phyloP scores from a whole-genome alignment of 2,113 vertebrate genomes.

The Nothoprocta pentlandii region DNA sequence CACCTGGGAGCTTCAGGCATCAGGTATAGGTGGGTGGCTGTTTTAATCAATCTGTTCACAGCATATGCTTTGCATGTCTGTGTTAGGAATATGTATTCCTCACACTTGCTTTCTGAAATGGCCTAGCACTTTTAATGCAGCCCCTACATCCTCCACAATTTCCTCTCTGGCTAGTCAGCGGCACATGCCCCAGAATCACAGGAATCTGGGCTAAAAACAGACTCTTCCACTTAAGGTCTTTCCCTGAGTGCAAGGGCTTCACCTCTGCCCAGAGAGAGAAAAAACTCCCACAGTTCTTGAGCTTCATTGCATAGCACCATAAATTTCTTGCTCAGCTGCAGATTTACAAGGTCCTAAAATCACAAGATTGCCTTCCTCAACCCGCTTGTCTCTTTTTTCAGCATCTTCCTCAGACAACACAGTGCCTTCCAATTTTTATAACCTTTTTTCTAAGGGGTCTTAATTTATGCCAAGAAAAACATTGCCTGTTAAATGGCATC shows the following conservation, averaged over 20 bases:
- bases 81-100: not conserved
- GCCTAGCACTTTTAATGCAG: not conserved
- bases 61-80: not conserved
- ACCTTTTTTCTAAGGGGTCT: conserved; percentile 57
- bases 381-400: not conserved
- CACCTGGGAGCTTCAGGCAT: not conserved
- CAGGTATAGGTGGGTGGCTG: conserved; percentile 24
- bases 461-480: conserved; percentile 64
- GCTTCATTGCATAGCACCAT: not conserved
- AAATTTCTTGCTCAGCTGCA: not conserved
- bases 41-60: conserved; percentile 41
- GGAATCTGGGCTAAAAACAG: not conserved
- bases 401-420: conserved; percentile 14
- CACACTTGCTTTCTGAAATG: not conserved
- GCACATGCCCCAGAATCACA: not conserved
- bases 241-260: not conserved
- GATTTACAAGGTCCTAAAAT: conserved; percentile 12
- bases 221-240: not conserved
- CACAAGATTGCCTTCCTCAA: not conserved
- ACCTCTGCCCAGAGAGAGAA: not conserved
- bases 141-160: not conserved
- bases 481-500: conserved; percentile 65
- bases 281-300: not conserved
- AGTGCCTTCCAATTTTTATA: conserved; percentile 20
- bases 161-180: not conserved